Evolutionary conservation across 2,797 vertebrate genomes (phyloP).

Genomic region (Mus spretus): DNA sequence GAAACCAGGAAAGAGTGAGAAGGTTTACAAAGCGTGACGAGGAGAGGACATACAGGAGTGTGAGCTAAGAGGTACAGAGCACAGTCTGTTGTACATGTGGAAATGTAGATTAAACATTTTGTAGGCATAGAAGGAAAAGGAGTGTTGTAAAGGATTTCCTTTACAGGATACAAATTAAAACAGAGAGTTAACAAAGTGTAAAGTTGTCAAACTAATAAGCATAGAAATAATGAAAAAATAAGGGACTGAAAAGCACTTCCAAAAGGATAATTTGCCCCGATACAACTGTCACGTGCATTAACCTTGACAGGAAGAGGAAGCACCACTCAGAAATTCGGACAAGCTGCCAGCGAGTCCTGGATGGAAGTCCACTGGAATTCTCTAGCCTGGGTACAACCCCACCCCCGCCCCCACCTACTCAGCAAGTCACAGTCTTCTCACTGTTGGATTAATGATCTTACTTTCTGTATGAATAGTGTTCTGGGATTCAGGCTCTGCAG

Average conservation of each 20-base stretch:
- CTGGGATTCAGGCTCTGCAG: neutral
- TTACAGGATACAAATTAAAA: neutral
- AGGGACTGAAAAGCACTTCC: neutral
- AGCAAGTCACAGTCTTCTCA: neutral
- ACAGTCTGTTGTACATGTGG: neutral
- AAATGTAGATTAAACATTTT: neutral
- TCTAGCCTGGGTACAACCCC: neutral
- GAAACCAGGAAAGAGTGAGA: neutral
- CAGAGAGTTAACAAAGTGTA: neutral
- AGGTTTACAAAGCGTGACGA: neutral
- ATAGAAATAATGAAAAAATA: neutral
- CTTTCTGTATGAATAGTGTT: neutral
- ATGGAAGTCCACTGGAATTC: neutral
- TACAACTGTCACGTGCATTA: neutral
- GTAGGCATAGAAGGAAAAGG: neutral
- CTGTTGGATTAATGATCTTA: neutral
- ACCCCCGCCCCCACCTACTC: neutral
- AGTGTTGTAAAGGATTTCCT: neutral
- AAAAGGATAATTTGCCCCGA: neutral
- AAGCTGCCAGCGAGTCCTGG: neutral
- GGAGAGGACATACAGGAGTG: neutral
- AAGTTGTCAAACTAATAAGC: neutral
- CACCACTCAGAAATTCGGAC: neutral
- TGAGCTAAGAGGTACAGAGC: neutral
- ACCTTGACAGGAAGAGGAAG: neutral